Evolutionary conservation across 2,888 invertebrate species (phyloP).

Genomic region (Macrophya annulata): DNA sequence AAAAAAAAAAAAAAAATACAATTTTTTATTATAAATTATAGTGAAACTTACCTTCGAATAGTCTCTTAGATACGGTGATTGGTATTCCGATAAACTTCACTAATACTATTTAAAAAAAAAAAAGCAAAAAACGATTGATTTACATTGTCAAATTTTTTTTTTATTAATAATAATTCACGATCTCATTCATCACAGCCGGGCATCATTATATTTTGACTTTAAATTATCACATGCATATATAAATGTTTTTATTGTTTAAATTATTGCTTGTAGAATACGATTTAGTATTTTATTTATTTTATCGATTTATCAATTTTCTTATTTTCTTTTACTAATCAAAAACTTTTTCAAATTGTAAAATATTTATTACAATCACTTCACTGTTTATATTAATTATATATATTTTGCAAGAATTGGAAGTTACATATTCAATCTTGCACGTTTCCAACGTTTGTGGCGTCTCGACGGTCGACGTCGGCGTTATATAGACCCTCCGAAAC

Average conservation of each 20-base stretch:
- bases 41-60: not conserved
- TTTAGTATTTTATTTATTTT: not conserved
- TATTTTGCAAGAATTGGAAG: conserved; percentile 4
- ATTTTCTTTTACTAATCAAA: too few species aligned
- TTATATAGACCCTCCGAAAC: conserved; percentile 68
- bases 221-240: not conserved
- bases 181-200: not conserved
- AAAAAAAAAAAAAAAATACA: too few species aligned
- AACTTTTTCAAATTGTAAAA: not conserved
- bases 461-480: conserved; percentile 73
- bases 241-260: not conserved
- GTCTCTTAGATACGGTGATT: not conserved
- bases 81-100: conserved; percentile 33
- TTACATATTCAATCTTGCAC: conserved; percentile 73
- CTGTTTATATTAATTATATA: not conserved
- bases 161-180: not conserved
- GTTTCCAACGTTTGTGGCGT: conserved; percentile 74
- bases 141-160: not conserved
- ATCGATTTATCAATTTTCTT: not conserved
- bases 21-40: not conserved
- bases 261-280: conserved; percentile 8
- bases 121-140: not conserved
- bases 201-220: not conserved
- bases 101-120: not conserved
- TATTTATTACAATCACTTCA: conserved; percentile 13